phyloP scores from a whole-genome alignment of 2,797 vertebrate genomes.

The Sebastes taczanowskii region DNA sequence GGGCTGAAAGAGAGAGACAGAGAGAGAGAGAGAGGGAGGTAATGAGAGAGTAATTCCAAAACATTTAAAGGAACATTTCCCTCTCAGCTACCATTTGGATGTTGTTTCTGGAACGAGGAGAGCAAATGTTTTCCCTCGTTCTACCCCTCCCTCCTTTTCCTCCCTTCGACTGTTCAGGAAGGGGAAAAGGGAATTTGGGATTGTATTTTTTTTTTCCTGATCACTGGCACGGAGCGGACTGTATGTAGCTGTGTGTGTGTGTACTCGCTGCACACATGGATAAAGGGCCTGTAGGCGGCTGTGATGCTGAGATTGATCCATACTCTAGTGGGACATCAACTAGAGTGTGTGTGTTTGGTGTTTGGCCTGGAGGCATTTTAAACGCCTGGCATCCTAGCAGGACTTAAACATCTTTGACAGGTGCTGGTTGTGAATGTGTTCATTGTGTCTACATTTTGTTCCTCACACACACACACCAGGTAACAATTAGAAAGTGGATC shows the following conservation, averaged over 20 bases:
- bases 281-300: slow-evolving; percentile 49
- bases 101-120: slow-evolving; percentile 70
- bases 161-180: slow-evolving; percentile 35
- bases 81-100: slow-evolving; percentile 70
- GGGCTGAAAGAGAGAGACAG: background rate
- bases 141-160: slow-evolving; percentile 23
- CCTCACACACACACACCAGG: slow-evolving; percentile 28
- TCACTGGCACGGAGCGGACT: slow-evolving; percentile 10
- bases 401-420: slow-evolving; percentile 47
- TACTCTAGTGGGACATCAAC: slow-evolving; percentile 2
- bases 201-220: slow-evolving; percentile 4
- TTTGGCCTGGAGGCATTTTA: slow-evolving; percentile 53
- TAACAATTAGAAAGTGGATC: slow-evolving; percentile 48
- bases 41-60: slow-evolving; percentile 68
- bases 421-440: slow-evolving; percentile 31
- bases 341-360: background rate
- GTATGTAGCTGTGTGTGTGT: slow-evolving; percentile 10
- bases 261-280: background rate
- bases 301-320: slow-evolving; percentile 62
- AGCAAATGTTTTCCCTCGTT: slow-evolving; percentile 55
- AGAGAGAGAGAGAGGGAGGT: background rate
- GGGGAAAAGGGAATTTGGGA: slow-evolving; percentile 38
- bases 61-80: slow-evolving; percentile 70
- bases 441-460: background rate
- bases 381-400: slow-evolving; percentile 53